phyloP scores from a whole-genome alignment of 2,888 invertebrate genomes.

The Meiosimyza decipiens region DNA sequence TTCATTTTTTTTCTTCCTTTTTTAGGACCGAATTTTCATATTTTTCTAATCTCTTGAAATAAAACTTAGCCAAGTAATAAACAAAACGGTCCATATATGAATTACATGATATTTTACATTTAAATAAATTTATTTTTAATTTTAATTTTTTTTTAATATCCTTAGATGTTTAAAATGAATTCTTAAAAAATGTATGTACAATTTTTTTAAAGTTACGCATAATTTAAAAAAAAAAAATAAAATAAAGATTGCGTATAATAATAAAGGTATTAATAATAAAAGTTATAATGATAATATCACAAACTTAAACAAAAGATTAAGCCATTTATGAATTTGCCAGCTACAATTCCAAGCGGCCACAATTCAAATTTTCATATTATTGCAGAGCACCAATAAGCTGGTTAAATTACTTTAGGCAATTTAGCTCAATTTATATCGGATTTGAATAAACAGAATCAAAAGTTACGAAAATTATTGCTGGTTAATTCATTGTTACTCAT shows the following conservation, averaged over 20 bases:
- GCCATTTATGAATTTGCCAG: background rate
- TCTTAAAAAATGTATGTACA: background rate
- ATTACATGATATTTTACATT: conserved; percentile 33
- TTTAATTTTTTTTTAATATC: background rate
- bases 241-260: background rate
- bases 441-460: too few relatives aligned
- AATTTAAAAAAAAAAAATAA: too few relatives aligned
- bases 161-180: conserved; percentile 40
- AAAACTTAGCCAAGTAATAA: conserved; percentile 25
- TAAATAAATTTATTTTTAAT: conserved; percentile 31
- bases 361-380: too few relatives aligned
- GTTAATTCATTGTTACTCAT: too few relatives aligned
- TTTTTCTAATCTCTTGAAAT: background rate
- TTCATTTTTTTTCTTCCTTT: too few relatives aligned
- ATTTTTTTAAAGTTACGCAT: background rate
- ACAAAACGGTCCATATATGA: background rate
- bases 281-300: conserved; percentile 33
- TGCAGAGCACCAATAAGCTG: too few relatives aligned
- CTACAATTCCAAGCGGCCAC: too few relatives aligned
- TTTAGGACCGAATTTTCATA: too few relatives aligned
- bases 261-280: conserved; percentile 1
- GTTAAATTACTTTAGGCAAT: too few relatives aligned
- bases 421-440: too few relatives aligned
- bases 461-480: too few relatives aligned
- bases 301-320: conserved; percentile 27